Base-by-base conservation (phyloP, 37 sponge, comb jelly and placozoan genomes). In the Chondrosia reniformis region DNA sequence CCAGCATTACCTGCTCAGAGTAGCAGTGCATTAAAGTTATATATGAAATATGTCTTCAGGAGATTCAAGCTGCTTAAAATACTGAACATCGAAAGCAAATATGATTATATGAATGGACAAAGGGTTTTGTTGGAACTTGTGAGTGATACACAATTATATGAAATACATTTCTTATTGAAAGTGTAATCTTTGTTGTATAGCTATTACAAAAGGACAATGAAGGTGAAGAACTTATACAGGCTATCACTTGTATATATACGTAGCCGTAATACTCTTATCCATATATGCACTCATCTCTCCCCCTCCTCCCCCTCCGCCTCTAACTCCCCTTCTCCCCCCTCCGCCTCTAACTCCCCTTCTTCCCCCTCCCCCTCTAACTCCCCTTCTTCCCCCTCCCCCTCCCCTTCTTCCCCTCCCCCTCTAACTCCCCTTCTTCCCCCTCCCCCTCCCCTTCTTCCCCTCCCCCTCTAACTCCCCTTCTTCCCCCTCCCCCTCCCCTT, bases 1-100 rank as follows among this genome's bases (percentile, higher is more conserved):
- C 37, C 15, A 36, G n/a, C n/a, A n/a, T n/a, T n/a, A n/a, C n/a
- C n/a, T n/a, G n/a, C n/a, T n/a, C n/a, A n/a, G n/a, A n/a, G n/a
- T n/a, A n/a, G n/a, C n/a, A n/a, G n/a, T n/a, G n/a, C n/a, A n/a
- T n/a, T n/a, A n/a, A n/a, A n/a, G n/a, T n/a, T n/a, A n/a, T n/a
- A n/a, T n/a, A n/a, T n/a, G n/a, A n/a, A n/a, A n/a, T n/a, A n/a
- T n/a, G n/a, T 6, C 66, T 3, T 31, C 33, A 69, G 72, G 44
- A 36, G 10, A 39, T 69, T 69, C 43, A 69, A 36, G 41, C 72
- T 69, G 4, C 43, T 69, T 41, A 69, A 69, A 44, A 44, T 69
- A 21, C 44, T 69, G 37, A 69, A 69, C 12, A 69, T 69, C 2
- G 72, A 69, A 34, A 44, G 39, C 25, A 36, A 25, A 13, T 69